Percentiles rank a stretch among this genome's conserved stretches.
Evolutionary conservation across 1,140 invertebrate species (phyloP).

Genomic region (Oncopodura yosiiana): DNA sequence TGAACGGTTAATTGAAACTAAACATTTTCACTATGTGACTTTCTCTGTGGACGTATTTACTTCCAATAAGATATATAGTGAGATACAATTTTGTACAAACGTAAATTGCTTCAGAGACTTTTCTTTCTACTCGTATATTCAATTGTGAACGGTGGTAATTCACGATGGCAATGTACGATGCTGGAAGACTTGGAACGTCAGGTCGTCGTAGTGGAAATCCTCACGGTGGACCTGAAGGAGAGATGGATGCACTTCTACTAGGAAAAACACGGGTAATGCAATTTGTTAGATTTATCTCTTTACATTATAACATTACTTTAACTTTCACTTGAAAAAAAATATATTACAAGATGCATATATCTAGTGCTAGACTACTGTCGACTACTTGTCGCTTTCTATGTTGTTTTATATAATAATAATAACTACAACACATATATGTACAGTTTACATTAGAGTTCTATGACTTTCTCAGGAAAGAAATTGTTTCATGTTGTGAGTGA

Average conservation of each 20-base stretch:
- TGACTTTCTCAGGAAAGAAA: no score
- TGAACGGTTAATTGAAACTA: slow-evolving; percentile 1
- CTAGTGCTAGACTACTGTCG: no score
- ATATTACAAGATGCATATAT: no score
- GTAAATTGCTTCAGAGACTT: background rate
- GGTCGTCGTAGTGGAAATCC: slow-evolving; percentile 27
- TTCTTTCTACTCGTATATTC: background rate
- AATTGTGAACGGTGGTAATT: background rate
- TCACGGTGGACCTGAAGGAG: slow-evolving; percentile 53
- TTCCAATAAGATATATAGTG: background rate
- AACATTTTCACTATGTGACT: background rate
- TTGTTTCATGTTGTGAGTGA: no score
- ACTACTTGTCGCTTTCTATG: no score
- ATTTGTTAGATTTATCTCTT: background rate
- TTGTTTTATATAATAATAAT: no score
- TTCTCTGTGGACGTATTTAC: background rate
- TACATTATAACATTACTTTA: background rate
- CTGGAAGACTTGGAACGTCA: background rate
- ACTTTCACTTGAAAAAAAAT: no score
- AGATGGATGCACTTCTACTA: slow-evolving; percentile 62
- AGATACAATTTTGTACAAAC: background rate
- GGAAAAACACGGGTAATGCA: slow-evolving; percentile 59
- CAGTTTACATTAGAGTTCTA: no score
- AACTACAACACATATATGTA: no score
- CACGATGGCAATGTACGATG: slow-evolving; percentile 31